Evolutionary conservation across 64 coral and sea anemone genomes (phyloP).

Genomic region (Stichodactyla helianthus): DNA sequence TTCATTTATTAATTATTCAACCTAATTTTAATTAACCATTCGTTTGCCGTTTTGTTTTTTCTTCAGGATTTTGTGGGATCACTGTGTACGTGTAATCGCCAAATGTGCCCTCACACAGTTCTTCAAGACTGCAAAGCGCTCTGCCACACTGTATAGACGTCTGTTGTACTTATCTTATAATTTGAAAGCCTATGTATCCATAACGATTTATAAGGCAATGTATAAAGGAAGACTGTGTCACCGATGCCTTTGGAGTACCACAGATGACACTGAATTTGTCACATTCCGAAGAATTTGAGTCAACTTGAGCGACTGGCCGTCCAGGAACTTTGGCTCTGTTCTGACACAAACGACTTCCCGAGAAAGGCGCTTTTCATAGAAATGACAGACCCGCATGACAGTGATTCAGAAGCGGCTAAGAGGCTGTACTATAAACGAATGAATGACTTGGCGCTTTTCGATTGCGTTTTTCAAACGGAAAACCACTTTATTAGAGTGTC

Average conservation of each 20-base stretch:
- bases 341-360: background rate
- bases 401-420: background rate
- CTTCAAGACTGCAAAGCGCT: constrained; percentile 5
- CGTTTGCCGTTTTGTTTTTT: background rate
- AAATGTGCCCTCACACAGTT: background rate
- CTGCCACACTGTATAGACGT: constrained; percentile 2
- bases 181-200: background rate
- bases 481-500: no score
- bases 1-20: background rate
- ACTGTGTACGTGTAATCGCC: background rate
- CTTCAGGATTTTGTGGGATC: background rate
- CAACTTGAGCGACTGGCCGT: constrained; percentile 9
- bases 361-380: background rate
- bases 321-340: background rate
- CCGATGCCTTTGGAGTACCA: background rate
- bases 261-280: background rate
- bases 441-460: no score
- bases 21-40: background rate
- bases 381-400: background rate
- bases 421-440: no score
- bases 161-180: background rate
- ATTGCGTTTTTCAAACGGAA: no score
- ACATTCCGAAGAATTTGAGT: background rate
- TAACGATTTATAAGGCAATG: background rate
- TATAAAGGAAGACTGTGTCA: background rate